Base-by-base conservation (phyloP, 2,113 vertebrate species). In the Misgurnus mizolepis region DNA sequence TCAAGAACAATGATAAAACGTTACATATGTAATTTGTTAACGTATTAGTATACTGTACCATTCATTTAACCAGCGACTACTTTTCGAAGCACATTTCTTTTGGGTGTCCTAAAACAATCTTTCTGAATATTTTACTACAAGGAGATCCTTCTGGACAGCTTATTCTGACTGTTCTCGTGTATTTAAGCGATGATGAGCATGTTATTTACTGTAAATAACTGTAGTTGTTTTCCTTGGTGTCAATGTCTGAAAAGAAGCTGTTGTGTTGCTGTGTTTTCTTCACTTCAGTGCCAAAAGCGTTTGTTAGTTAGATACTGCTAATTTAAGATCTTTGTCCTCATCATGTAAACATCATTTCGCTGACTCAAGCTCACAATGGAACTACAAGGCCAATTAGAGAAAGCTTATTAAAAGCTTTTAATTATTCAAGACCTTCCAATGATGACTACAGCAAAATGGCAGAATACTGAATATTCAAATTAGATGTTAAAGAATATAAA, bases 111-210 rank as follows among this genome's bases (percentile, higher is more conserved):
- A 67, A n/a, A 67, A n/a, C 10, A 17, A n/a, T 47, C 43, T 45
- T 1, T 47, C 50, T 18, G 66, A 11, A 50, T 50, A 4, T 3
- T 53, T 53, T 53, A 53, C 49, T 12, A 53, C n/a, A n/a, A 18
- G 17, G 7, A 58, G 55, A 58, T 58, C 15, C 17, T 58, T 58
- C 3, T 18, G 49, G 50, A 12, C 34, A 72, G 65, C 64, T 60
- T 40, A 4, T 41, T 34, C 49, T 43, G 61, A 64, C 22, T 47
- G 41, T 15, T 60, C 71, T 73, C 11, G 15, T 62, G 88, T 93
- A 83, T 93, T 94, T 85, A 94, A 94, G 4, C 92, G 93, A 7
- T 69, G 65, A 43, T 45, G 14, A 27, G 45, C 80, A 67, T 76
- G 41, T 22, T 17, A 67, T 65, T 81, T 47, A 41, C 43, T 78